phyloP scores from a whole-genome alignment of 2,888 invertebrate species.

The Zonitis immaculata region DNA sequence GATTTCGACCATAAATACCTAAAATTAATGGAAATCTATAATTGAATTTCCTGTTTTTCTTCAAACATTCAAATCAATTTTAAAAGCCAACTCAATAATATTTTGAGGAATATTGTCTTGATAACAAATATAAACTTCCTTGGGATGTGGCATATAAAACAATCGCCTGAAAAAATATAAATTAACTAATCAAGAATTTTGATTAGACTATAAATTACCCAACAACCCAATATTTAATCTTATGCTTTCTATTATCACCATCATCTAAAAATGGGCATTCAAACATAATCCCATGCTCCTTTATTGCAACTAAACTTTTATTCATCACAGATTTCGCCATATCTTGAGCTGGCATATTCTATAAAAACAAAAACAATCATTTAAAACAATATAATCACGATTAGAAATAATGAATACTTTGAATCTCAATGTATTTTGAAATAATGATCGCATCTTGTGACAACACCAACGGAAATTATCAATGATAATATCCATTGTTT shows the following conservation, averaged over 20 bases:
- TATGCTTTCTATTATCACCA: slow-evolving; percentile 46
- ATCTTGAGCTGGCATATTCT: slow-evolving; percentile 49
- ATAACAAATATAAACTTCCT: slow-evolving; percentile 84
- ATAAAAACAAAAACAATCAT: slow-evolving; percentile 24
- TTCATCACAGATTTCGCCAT: slow-evolving; percentile 55
- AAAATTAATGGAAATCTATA: no score
- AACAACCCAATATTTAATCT: slow-evolving; percentile 71
- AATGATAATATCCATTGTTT: slow-evolving; percentile 52
- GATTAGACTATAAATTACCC: slow-evolving; percentile 55
- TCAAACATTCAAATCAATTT: slow-evolving; percentile 47
- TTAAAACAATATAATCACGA: not conserved
- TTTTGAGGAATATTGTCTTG: slow-evolving; percentile 83
- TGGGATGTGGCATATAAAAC: slow-evolving; percentile 69
- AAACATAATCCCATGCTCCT: slow-evolving; percentile 79
- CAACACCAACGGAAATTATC: slow-evolving; percentile 67
- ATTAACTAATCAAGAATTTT: not conserved
- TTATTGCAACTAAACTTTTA: slow-evolving; percentile 71
- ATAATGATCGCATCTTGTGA: slow-evolving; percentile 65
- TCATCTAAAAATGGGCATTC: slow-evolving; percentile 53
- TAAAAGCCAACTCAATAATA: slow-evolving; percentile 82
- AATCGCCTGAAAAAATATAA: slow-evolving; percentile 50
- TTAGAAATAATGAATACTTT: slow-evolving; percentile 41
- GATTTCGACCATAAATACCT: no score
- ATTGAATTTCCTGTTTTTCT: no score
- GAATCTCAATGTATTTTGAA: slow-evolving; percentile 64